Base-by-base conservation (phyloP, 1,140 invertebrate genomes). In the Pseudomyrmex dendroicus region DNA sequence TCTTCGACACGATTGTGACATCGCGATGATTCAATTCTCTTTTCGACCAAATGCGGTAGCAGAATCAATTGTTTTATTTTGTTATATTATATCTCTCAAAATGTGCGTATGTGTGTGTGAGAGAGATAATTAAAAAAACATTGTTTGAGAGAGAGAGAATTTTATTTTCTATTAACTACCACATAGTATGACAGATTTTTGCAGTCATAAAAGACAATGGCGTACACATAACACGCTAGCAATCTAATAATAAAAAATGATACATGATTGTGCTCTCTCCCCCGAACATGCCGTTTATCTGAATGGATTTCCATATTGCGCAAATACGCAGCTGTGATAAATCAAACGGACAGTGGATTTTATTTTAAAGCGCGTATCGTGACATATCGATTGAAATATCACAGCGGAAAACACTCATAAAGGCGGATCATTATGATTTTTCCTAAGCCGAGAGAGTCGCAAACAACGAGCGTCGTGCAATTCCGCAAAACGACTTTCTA, bases 401-500 rank as follows among this genome's bases (percentile, higher is more conserved):
- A 61, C 22, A 35, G 46, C 78, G 78, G 68, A 62, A 82, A 82
- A 62, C 17, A 61, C 25, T 82, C 50, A 82, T 74, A 73, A 54
- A 63, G 62, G 68, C 59, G 70, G 70, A 82, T 82, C 46, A 82
- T 73, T 22, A 82, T n/a, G 50, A 63, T 73, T 80, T 80, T 80
- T 68, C 17, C 9, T 52, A n/a, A 12, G 67, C 35, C 35, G 35
- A 35, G 22, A 20, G 22, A 35, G 22, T 44, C 54, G 67, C 8
- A 50, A 82, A 61, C 77, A 73, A 73, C 67, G 57, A 73, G 61
- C 85, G 52, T 83, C 77, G 67, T 77, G n/a, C 59, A 54, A 85
- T 87, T 85, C 66, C 54, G 66, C 67, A 66, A 66, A 59, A 50
- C 73, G 52, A 73, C 84, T 86, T 87, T 87, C 84, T 86, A 84